Evolutionary conservation across 2,888 invertebrate genomes (phyloP), one percentile per base, ranked within the genome.

Genomic region (Antheraea yamamai): DNA sequence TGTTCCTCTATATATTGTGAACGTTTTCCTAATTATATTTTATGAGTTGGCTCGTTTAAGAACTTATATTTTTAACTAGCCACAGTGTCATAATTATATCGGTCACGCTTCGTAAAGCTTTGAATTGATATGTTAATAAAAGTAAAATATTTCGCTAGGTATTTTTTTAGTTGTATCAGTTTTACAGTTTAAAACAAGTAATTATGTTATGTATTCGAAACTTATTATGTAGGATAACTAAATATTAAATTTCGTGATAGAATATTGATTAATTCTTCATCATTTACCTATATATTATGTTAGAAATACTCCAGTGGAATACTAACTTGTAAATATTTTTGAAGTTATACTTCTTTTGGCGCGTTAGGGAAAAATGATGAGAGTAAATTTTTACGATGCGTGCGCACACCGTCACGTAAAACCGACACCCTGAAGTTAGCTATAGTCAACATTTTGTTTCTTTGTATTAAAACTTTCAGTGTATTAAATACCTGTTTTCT

Each of bases 121-220:
- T 64, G 79, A 81, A 85, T 83, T 81, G 83, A 85, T 83, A 84
- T 81, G 81, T 82, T 82, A 77, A 58, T 81, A 79, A 79, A 78
- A 68, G 78, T 74, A 76, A 66, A 66, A 66, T 75, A 76, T 77
- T 77, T 77, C 76, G 77, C 75, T 77, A 72, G 76, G 4, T 35
- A n/a, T 77, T 76, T 78, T 23, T 68, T 73, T 76, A 66, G 75
- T 64, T 75, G 76, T 76, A 74, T 75, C 64, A 75, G 70, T 74
- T 74, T 74, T 78, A 77, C 73, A 55, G 30, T 74, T 71, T 58
- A 3, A n/a, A 39, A 39, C n/a, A 66, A 66, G 61, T 61, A 61
- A 10, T 12, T 30, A 66, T 16, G 64, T 30, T 16, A 30, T 16
- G 4, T 66, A 30, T 30, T 66, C 64, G 26, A 66, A 66, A 30